Percentiles rank a stretch among this genome's conserved stretches.
These are phyloP conservation scores for Porphyrio hochstetteri DNA, from an alignment of 2,113 vertebrate genomes.

Conservation along the genomic window DNA sequence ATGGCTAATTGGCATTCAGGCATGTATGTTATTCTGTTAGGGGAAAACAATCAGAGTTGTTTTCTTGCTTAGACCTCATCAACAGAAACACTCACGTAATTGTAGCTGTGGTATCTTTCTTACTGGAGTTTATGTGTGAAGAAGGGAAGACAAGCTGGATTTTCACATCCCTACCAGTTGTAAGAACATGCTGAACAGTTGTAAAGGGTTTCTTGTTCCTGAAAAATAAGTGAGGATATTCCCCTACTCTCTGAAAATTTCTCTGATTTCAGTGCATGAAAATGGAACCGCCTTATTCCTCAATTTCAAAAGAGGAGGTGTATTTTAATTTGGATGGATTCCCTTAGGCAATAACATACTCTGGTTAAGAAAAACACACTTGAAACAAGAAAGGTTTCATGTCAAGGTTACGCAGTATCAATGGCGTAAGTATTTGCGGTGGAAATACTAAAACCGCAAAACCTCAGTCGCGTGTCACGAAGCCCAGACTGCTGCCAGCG, in stretches of 20 bases:
- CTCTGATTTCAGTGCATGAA: background rate
- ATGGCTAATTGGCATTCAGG: background rate
- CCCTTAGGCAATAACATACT: background rate
- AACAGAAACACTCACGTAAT: background rate
- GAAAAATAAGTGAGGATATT: background rate
- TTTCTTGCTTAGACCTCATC: background rate
- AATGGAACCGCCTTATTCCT: background rate
- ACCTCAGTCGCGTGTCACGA: no score
- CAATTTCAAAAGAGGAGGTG: background rate
- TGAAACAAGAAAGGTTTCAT: background rate
- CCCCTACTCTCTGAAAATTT: background rate
- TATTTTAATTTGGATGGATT: background rate
- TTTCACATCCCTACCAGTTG: background rate
- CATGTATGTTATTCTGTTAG: accelerated
- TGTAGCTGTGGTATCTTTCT: background rate
- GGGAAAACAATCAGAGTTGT: background rate
- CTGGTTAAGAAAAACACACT: background rate
- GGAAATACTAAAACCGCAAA: background rate
- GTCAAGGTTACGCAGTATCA: background rate
- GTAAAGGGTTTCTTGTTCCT: background rate
- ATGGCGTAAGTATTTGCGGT: background rate
- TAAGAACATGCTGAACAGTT: background rate
- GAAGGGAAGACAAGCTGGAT: background rate
- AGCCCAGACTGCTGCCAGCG: background rate
- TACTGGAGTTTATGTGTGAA: background rate